Base-by-base conservation (phyloP, 1,140 invertebrate species). In the Zaprionus taronus region DNA sequence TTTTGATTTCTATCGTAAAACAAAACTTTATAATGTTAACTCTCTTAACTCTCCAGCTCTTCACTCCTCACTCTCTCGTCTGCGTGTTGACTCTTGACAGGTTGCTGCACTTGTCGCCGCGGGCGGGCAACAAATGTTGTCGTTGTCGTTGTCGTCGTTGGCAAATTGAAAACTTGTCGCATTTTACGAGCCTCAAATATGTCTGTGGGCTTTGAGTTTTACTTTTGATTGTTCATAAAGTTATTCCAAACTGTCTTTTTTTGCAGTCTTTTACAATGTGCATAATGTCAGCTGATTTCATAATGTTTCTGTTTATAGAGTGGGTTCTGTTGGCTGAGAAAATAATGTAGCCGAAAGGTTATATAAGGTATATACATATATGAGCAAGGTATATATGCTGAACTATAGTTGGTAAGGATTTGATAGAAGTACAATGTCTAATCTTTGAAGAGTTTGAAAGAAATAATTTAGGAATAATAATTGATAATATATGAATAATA, bases 151-250 rank as follows among this genome's bases (percentile, higher is more conserved):
- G 41, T 41, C 15, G 38, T 41, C 3, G 38, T 6, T 15, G 15
- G 47, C 47, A 51, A 51, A 51, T 51, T 47, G 41, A 47, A 47
- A 51, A 51, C 47, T 51, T 51, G 17, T 51, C 47, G 47, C 47
- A 24, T 14, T 22, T 51, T 51, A 20, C 11, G 47, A 51, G 47
- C 22, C 47, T 51, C 47, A 51, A 51, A 51, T 51, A 22, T 51
- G 47, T 51, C 47, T 51, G 9, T 51, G 41, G 41, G 41, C n/a
- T 47, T 47, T 47, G 5, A 47, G 15, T 7, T 17, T 7, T 9
- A n/a, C 22, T 24, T 51, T 22, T 51, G 47, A 24, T 22, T 51
- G 20, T 51, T 51, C 47, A 51, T 5, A 11, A 20, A 51, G 47
- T 17, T 47, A 51, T 14, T 51, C 12, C 47, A 51, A 49, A 22